Conservation (phyloP, 2,797 vertebrate genomes). For the Ctenochaetus hawaiiensis region DNA sequence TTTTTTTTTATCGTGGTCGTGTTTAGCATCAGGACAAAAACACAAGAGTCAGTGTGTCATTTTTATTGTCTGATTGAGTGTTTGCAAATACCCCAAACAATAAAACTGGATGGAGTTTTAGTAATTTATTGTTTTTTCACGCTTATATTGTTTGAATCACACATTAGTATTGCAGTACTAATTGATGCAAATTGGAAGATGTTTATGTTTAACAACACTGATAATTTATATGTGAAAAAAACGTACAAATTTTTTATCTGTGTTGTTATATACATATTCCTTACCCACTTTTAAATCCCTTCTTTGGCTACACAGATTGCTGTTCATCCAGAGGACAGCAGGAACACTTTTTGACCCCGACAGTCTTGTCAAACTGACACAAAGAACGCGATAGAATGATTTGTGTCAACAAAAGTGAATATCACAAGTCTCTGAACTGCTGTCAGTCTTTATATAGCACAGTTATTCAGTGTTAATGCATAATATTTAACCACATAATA, state of each 20-base stretch:
- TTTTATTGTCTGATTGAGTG: slow-evolving; percentile 32
- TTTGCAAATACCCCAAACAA: slow-evolving; percentile 35
- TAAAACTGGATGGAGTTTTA: slow-evolving; percentile 8
- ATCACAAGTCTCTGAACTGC: neutral
- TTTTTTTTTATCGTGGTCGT: slow-evolving; percentile 6
- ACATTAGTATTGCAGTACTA: neutral
- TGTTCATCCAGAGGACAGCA: too few species aligned
- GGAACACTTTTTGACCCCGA: too few species aligned
- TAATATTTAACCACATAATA: slow-evolving; percentile 3
- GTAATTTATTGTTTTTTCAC: slow-evolving; percentile 19
- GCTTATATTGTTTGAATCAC: slow-evolving; percentile 22
- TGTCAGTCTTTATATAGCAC: neutral
- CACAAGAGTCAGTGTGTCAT: slow-evolving; percentile 26
- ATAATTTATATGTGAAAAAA: neutral
- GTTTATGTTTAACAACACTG: neutral
- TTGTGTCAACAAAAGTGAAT: too few species aligned
- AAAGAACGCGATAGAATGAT: too few species aligned
- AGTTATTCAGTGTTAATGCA: neutral
- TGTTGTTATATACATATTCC: too few species aligned
- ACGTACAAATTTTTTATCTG: neutral
- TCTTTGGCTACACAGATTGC: too few species aligned
- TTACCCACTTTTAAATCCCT: too few species aligned
- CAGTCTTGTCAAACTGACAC: too few species aligned
- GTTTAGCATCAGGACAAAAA: slow-evolving; percentile 18
- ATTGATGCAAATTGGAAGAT: slow-evolving; percentile 7